A percentile compares a stretch with the other conserved stretches of the same genome.
Conservation (phyloP, 2,888 invertebrate species). For the Cetonia aurata region DNA sequence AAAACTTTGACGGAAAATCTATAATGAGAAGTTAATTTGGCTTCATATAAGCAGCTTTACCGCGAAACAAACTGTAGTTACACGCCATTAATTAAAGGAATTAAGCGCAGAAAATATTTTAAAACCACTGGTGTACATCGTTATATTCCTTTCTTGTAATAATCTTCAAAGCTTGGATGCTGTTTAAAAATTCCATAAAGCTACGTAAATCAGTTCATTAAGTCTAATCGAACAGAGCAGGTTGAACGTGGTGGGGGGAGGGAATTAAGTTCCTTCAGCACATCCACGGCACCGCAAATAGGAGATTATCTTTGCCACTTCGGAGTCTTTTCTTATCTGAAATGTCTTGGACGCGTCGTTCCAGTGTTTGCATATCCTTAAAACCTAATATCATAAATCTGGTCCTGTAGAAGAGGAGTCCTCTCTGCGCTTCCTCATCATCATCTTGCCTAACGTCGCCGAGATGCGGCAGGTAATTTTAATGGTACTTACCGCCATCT, state of each 20-base stretch:
- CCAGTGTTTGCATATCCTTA: conserved; percentile 53
- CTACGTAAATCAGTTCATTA: conserved; percentile 33
- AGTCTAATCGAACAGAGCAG: conserved; percentile 29
- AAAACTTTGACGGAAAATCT: too few relatives aligned
- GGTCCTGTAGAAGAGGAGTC: conserved; percentile 47
- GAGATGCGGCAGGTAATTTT: conserved; percentile 53
- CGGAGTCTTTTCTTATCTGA: conserved; percentile 33
- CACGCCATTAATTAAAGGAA: background rate
- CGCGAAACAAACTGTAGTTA: too few relatives aligned
- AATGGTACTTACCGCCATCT: conserved; percentile 48
- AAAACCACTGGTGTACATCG: background rate
- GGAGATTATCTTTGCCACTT: conserved; percentile 37
- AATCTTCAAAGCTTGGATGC: conserved; percentile 6
- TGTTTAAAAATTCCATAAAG: conserved; percentile 23
- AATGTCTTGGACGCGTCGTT: conserved; percentile 49
- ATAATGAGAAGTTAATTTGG: too few relatives aligned
- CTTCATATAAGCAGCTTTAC: too few relatives aligned
- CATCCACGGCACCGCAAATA: conserved; percentile 25
- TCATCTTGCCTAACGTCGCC: conserved; percentile 47
- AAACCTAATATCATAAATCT: conserved; percentile 55
- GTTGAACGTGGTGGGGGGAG: background rate
- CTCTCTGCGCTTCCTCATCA: conserved; percentile 52
- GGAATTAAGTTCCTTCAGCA: conserved; percentile 27
- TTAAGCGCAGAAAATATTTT: background rate
- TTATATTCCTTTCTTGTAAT: background rate